phyloP scores from a whole-genome alignment of 2,113 vertebrate species.

The Pandion haliaetus region DNA sequence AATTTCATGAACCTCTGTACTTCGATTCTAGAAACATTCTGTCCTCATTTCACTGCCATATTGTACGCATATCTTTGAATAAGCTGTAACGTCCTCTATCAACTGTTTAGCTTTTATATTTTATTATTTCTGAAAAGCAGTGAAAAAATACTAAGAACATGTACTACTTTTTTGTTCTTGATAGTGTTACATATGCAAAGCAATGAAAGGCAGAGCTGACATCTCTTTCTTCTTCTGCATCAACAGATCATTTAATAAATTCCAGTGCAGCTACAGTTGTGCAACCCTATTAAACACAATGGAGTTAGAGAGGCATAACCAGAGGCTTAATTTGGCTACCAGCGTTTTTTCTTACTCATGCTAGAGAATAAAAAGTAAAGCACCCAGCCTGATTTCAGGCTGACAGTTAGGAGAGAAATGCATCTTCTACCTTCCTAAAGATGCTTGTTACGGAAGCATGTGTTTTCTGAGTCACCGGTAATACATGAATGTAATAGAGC shows the following conservation, averaged over 20 bases:
- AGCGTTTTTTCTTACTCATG: conserved; percentile 1
- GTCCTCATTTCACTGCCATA: background rate
- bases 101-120: background rate
- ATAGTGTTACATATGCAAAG: background rate
- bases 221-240: background rate
- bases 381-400: background rate
- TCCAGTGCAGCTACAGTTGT: conserved; percentile 26
- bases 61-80: background rate
- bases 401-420: background rate
- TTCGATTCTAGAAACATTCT: background rate
- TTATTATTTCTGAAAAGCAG: background rate
- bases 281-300: conserved; percentile 48
- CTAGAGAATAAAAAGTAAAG: background rate
- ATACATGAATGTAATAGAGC: background rate
- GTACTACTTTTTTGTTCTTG: background rate
- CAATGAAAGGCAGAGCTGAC: background rate
- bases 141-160: background rate
- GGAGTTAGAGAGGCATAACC: conserved; percentile 17
- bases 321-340: conserved; percentile 22
- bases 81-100: background rate
- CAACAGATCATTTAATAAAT: conserved; percentile 30
- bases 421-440: background rate
- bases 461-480: background rate
- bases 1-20: background rate
- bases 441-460: background rate